These are phyloP conservation scores for Meteorus sp. DNA, from an alignment of 1,140 invertebrate species.

Conservation along the genomic window DNA sequence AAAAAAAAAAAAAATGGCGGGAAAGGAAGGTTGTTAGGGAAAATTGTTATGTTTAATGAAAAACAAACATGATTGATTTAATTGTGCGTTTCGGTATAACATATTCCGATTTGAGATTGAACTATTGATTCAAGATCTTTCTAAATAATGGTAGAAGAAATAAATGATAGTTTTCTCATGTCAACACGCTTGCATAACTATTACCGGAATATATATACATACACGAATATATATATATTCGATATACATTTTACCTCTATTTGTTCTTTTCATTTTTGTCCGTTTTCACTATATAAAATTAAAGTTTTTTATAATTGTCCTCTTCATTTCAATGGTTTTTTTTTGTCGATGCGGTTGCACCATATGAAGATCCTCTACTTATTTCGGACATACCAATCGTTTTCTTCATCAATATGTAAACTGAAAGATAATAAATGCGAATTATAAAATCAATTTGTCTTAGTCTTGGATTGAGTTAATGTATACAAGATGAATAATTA, in stretches of 20 bases:
- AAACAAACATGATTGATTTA: too few species aligned
- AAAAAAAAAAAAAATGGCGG: slow-evolving; percentile 21
- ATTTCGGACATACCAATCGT: slow-evolving; percentile 83
- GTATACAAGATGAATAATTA: slow-evolving; percentile 61
- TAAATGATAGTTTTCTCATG: too few species aligned
- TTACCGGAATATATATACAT: too few species aligned
- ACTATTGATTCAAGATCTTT: too few species aligned
- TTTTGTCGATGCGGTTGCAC: slow-evolving; percentile 53
- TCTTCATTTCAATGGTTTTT: slow-evolving; percentile 32
- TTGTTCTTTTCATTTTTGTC: too few species aligned
- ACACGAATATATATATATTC: too few species aligned
- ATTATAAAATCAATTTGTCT: slow-evolving; percentile 17
- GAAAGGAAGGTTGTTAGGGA: background rate
- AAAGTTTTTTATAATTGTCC: slow-evolving; percentile 3
- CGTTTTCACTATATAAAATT: slow-evolving; percentile 1
- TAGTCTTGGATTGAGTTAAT: background rate
- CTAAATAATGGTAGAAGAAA: too few species aligned
- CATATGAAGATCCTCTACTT: slow-evolving; percentile 82
- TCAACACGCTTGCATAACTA: too few species aligned
- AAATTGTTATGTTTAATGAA: slow-evolving; percentile 6
- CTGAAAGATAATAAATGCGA: too few species aligned
- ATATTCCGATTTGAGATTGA: too few species aligned
- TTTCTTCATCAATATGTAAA: slow-evolving; percentile 75
- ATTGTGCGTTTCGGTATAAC: too few species aligned
- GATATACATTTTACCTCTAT: too few species aligned